A percentile compares a stretch with the other conserved stretches of the same genome.
phyloP scores from a whole-genome alignment of 2,797 vertebrate genomes.

The Todus mexicanus region DNA sequence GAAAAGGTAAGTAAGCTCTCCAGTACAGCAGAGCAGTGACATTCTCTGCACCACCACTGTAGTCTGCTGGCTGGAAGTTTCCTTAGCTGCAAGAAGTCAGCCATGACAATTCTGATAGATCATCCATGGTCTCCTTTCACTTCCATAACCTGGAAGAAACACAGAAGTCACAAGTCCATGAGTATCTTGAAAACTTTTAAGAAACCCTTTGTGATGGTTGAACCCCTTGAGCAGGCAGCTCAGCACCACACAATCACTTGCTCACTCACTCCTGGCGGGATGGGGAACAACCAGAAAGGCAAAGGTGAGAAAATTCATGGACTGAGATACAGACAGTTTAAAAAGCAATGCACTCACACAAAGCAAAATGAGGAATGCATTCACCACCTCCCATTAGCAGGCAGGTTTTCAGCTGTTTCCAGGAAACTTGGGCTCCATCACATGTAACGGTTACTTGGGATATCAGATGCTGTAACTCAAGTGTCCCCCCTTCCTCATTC shows the following conservation, averaged over 20 bases:
- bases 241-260: fast-evolving
- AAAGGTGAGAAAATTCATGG: not conserved
- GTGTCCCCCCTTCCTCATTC: fast-evolving
- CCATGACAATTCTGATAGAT: not conserved
- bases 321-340: not conserved
- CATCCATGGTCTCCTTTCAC: not conserved
- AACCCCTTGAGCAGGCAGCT: not conserved
- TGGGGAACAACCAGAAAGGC: not conserved
- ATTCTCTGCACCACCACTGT: not conserved
- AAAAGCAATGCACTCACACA: fast-evolving
- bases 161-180: not conserved
- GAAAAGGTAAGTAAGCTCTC: not conserved
- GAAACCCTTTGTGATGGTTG: not conserved
- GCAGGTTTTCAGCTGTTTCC: not conserved
- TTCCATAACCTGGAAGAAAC: not conserved
- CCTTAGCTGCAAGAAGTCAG: not conserved
- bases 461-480: fast-evolving
- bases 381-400: not conserved
- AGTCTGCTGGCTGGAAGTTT: not conserved
- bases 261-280: fast-evolving
- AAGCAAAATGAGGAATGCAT: not conserved
- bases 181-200: not conserved
- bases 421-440: not conserved
- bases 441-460: fast-evolving
- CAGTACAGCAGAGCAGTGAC: not conserved